Evolutionary conservation across 2,888 invertebrate genomes (phyloP), one percentile per base, ranked within the genome.

Genomic region (Nomada ruficornis): DNA sequence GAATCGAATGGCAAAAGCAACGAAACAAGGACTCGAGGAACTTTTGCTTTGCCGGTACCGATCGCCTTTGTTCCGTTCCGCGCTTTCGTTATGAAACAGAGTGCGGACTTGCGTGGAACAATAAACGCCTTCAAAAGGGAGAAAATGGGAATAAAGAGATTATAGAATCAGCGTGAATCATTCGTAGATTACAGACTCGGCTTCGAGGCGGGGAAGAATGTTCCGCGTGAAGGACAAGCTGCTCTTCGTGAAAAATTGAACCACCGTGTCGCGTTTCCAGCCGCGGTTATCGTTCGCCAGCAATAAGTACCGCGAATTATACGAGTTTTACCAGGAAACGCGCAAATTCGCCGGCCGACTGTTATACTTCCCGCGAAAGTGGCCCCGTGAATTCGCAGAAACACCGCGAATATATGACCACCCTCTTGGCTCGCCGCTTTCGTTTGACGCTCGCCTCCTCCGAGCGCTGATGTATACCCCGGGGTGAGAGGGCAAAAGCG

Each of bases 1-100:
- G 91, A 90, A 88, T 91, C 91, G 91, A 92, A 92, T 92, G 87
- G 86, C 86, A 77, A 83, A 87, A 83, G 86, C 84, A 86, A 84
- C 87, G 84, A 85, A 89, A 85, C 82, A 77, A 81, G 77, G 84
- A 77, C 85, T 86, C 79, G 82, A 82, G 84, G 85, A 85, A 87
- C 84, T 87, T 65, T 85, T 84, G 65, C 85, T 82, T 77, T 82
- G 74, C 75, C 82, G 86, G 29, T 73, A 73, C 79, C 80, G 80
- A 87, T 62, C 20, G 23, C 70, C n/a, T 77, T 77, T 65, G 42
- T 29, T 65, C 44, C 54, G 47, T 47, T n/a, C 23, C 23, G 4
- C 18, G 52, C 4, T 47, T 36, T 26, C 23, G 15, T 42, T 23
- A 13, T 15, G 55, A 62, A 55, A 26, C 47, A 20, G 47, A 15